These are phyloP conservation scores for Berghia stephanieae DNA, from an alignment of 1,140 invertebrate species.

Conservation along the genomic window DNA sequence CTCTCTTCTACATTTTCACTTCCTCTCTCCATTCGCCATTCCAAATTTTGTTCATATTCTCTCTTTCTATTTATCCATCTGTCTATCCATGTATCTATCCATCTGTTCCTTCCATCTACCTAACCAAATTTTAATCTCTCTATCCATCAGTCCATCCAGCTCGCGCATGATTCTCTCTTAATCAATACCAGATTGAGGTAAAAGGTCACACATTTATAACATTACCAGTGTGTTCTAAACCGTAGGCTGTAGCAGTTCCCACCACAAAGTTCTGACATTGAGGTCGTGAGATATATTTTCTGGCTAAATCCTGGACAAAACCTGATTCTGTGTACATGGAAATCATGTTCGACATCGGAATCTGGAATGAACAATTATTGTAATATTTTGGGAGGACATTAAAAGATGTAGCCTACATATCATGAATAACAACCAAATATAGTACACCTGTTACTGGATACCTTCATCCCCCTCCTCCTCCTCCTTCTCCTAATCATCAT, in stretches of 20 bases:
- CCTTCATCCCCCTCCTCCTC: background rate
- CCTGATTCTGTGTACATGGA: constrained; percentile 41
- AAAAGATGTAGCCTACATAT: too few relatives aligned
- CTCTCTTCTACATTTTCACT: too few relatives aligned
- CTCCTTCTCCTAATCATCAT: background rate
- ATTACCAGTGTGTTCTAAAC: constrained; percentile 39
- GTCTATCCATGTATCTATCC: too few relatives aligned
- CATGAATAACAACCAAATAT: too few relatives aligned
- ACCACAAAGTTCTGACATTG: constrained; percentile 37
- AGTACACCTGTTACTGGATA: too few relatives aligned
- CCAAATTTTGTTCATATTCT: too few relatives aligned
- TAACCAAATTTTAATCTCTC: background rate
- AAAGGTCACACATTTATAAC: too few relatives aligned
- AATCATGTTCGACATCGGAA: constrained; percentile 41
- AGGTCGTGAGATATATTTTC: constrained; percentile 40
- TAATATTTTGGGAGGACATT: too few relatives aligned
- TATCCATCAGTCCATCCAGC: background rate
- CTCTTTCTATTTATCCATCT: too few relatives aligned
- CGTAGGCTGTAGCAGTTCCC: constrained; percentile 71
- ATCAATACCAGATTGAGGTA: too few relatives aligned
- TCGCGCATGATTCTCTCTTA: background rate
- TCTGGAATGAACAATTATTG: constrained; percentile 19
- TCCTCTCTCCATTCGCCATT: too few relatives aligned
- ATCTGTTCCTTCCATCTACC: background rate
- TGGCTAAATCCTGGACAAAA: constrained; percentile 40